Evolutionary conservation across 2,888 invertebrate species (phyloP), one percentile per base, ranked within the genome.

Genomic region (Altica lythri): DNA sequence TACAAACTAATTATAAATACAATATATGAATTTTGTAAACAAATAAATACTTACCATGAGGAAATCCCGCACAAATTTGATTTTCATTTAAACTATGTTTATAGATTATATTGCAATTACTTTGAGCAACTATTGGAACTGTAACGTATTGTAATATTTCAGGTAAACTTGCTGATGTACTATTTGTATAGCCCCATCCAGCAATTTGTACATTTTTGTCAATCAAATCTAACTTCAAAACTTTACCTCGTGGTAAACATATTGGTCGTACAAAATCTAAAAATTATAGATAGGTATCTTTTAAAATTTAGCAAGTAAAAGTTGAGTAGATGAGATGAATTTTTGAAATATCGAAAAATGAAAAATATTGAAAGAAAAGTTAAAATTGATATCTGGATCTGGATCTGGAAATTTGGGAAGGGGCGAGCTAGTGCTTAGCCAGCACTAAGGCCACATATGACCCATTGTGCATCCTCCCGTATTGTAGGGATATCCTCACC

Each of bases 211-310:
- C 77, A 2, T 62, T 60, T 18, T 78, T 75, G 0, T 79, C 79
- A 0, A 77, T 16, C 5, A 67, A 70, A 25, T 78, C 58, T 32
- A 72, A 68, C 0, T 40, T 60, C 34, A 79, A 55, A 22, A 80
- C 71, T 6, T 76, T 70, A 1, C 71, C 74, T 6, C 71, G 73
- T 4, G 83, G 80, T 44, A 86, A 69, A 61, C 86, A 86, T 53
- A 85, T 79, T 4, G 85, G 83, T 16, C 69, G 65, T 1, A 85
- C 83, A 69, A 80, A 83, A 56, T 78, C 83, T 83, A 29, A 25
- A 53, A 40, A 43, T 22, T 4, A 43, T 42, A 34, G 45, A 43
- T 13, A 8, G 32, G 27, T 29, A 9, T 22, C 8, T 22, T 22
- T 22, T 8, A 22, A 22, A 5, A n/a, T 29, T 6, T 6, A 2